phyloP scores from a whole-genome alignment of 2,113 vertebrate genomes.

The Sorex araneus region DNA sequence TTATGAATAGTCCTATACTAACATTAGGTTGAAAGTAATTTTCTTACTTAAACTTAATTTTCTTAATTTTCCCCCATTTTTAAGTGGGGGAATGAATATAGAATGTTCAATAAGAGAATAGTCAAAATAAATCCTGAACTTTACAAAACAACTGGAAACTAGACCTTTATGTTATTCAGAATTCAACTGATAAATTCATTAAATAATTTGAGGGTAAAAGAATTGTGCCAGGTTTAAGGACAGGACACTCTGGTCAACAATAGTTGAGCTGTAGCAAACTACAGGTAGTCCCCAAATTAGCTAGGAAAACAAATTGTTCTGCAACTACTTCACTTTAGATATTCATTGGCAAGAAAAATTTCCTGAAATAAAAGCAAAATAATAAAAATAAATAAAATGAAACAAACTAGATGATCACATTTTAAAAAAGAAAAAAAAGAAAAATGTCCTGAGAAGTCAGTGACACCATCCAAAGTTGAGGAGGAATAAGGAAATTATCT shows the following conservation, averaged over 20 bases:
- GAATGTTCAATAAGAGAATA: not conserved
- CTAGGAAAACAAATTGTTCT: not conserved
- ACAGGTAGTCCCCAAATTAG: too few relatives aligned
- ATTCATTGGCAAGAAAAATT: not conserved
- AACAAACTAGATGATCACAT: too few relatives aligned
- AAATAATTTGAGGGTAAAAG: not conserved
- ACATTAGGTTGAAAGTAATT: too few relatives aligned
- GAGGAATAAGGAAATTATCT: not conserved
- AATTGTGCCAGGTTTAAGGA: not conserved
- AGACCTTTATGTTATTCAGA: not conserved
- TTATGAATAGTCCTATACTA: too few relatives aligned
- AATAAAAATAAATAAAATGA: too few relatives aligned
- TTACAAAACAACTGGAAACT: slow-evolving; percentile 1
- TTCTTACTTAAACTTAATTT: too few relatives aligned
- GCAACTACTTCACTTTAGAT: not conserved
- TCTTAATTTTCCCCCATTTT: too few relatives aligned
- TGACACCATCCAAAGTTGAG: not conserved
- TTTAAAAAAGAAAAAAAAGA: not conserved
- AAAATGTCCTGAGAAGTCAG: not conserved
- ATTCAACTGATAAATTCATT: not conserved
- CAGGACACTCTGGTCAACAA: not conserved
- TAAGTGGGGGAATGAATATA: not conserved
- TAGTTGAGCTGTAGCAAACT: not conserved
- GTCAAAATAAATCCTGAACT: not conserved
- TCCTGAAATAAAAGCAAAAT: too few relatives aligned